Conservation (phyloP, 2,113 vertebrate genomes). For the Boleophthalmus pectinirostris region DNA sequence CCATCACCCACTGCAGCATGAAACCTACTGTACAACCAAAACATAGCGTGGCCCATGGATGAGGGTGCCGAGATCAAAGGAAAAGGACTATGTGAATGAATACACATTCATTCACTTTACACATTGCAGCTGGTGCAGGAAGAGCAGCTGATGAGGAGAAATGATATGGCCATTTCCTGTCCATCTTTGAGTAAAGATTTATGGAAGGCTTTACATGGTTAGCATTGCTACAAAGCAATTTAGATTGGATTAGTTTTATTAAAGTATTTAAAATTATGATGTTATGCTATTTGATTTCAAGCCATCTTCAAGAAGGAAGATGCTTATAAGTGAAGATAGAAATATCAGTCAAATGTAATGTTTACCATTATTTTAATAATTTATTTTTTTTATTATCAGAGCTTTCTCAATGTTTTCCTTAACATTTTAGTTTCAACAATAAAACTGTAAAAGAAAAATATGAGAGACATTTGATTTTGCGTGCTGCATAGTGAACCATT, state of each 20-base stretch:
- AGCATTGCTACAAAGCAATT: not conserved
- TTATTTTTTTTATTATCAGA: not conserved
- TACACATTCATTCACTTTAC: no score
- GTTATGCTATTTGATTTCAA: slow-evolving; percentile 1
- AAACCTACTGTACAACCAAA: slow-evolving; percentile 30
- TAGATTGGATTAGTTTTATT: not conserved
- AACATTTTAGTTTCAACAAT: not conserved
- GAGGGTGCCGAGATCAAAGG: slow-evolving; percentile 6
- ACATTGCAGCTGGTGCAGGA: slow-evolving; percentile 22
- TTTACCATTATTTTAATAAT: not conserved
- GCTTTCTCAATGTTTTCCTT: not conserved
- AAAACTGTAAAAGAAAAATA: not conserved
- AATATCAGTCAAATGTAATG: not conserved
- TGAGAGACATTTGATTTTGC: no score
- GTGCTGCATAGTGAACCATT: not conserved
- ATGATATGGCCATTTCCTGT: slow-evolving; percentile 6
- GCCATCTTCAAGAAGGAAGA: not conserved
- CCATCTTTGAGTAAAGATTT: not conserved
- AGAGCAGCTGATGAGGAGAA: slow-evolving; percentile 21
- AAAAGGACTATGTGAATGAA: slow-evolving; percentile 21
- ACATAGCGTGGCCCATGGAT: slow-evolving; percentile 10
- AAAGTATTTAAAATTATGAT: not conserved
- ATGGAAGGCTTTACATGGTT: not conserved
- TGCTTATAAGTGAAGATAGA: not conserved
- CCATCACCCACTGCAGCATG: slow-evolving; percentile 55